Evolutionary conservation across 2,113 vertebrate species (phyloP).

Genomic region (Salvelinus sp.): DNA sequence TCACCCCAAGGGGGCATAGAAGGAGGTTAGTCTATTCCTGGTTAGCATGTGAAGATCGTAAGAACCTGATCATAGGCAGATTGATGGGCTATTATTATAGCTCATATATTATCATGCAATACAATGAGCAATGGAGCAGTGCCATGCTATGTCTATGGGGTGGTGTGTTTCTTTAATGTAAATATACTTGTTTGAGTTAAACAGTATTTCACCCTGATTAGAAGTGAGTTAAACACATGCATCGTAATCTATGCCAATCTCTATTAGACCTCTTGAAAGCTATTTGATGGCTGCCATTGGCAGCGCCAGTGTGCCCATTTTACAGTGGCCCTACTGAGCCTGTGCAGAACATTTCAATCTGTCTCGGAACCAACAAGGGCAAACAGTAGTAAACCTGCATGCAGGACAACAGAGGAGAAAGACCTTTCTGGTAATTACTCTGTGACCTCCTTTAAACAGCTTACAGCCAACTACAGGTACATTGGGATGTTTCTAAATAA

Average conservation of each 20-base stretch:
- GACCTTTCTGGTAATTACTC: constrained; percentile 14
- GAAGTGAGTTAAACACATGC: not conserved
- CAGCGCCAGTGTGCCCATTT: not conserved
- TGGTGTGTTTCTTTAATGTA: not conserved
- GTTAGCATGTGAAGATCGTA: not conserved
- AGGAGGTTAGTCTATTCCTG: not conserved
- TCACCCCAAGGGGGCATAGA: not conserved
- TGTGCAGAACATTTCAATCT: constrained; percentile 1
- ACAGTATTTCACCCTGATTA: not conserved
- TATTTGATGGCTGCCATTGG: not conserved
- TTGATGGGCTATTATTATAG: not conserved
- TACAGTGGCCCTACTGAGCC: not conserved
- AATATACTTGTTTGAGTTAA: not conserved
- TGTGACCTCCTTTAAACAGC: constrained; percentile 10
- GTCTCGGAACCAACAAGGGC: not conserved
- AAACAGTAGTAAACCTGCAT: not conserved
- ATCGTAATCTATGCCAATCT: not conserved
- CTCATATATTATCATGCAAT: not conserved
- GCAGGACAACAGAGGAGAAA: not conserved
- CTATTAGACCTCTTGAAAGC: not conserved
- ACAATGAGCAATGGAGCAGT: not conserved
- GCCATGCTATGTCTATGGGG: not conserved
- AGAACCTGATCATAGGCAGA: not conserved
- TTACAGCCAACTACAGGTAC: not conserved
- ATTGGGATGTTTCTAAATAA: not conserved